Conservation (phyloP, 2,797 vertebrate species). For the Aeoliscus strigatus region DNA sequence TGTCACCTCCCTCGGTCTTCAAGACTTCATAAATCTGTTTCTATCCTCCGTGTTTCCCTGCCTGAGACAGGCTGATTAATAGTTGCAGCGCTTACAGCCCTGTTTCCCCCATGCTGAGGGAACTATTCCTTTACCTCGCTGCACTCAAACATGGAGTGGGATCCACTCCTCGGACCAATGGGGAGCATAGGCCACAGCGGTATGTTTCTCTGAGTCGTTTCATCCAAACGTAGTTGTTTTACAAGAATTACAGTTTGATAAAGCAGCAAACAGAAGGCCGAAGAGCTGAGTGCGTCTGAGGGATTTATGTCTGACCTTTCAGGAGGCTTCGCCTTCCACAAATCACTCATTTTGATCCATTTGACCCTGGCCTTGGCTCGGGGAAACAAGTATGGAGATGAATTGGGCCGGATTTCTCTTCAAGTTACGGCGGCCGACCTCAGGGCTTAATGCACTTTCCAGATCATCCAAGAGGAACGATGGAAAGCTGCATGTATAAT, state of each 20-base stretch:
- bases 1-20: conserved; percentile 51
- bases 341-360: conserved; percentile 34
- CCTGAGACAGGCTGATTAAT: conserved; percentile 61
- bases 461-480: conserved; percentile 29
- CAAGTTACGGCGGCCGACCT: too few species aligned
- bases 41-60: conserved; percentile 26
- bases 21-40: conserved; percentile 57
- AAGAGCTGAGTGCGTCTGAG: not conserved
- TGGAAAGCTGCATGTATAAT: conserved; percentile 28
- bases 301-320: conserved; percentile 10
- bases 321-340: conserved; percentile 19
- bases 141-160: too few species aligned
- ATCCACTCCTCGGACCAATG: too few species aligned
- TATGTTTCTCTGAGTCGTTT: too few species aligned
- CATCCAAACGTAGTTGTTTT: too few species aligned
- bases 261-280: too few species aligned
- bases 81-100: conserved; percentile 43
- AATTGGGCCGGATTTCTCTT: conserved; percentile 18
- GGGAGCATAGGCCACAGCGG: too few species aligned
- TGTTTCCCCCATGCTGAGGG: conserved; percentile 9
- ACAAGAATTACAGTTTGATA: too few species aligned
- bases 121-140: conserved; percentile 40
- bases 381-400: conserved; percentile 16
- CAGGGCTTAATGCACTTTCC: conserved; percentile 50
- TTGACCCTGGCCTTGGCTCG: conserved; percentile 7